Evolutionary conservation across 2,888 invertebrate species (phyloP), one percentile per base, ranked within the genome.

Genomic region (Andrena chrysosceles): DNA sequence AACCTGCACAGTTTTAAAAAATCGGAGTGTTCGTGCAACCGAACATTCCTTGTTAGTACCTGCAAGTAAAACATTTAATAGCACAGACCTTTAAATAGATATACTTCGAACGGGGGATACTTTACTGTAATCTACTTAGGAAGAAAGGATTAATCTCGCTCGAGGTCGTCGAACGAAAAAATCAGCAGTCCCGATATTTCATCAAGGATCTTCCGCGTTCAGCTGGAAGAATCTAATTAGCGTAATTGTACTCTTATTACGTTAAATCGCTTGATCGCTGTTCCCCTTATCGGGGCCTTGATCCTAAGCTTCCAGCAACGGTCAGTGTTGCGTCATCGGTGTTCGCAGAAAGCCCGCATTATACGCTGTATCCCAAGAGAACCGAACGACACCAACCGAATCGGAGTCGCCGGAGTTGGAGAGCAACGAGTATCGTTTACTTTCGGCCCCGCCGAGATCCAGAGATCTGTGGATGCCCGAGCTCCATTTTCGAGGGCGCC

Each of bases 161-260:
- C 3, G 31, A 56, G 26, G 23, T 31, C 31, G 7, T 3, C 35
- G 33, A 20, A 33, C 2, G 26, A 59, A 72, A 60, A 64, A 54
- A 1, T 20, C 26, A 16, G 60, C 23, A 77, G 64, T 69, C 49
- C 23, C 16, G 26, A 70, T 82, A 68, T 48, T 62, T 59, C 33
- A 29, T 71, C 81, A 67, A 69, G 69, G 62, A 60, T 66, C 66
- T 75, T 82, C 67, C 71, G 35, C 26, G 31, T 68, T 63, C 63
- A 23, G n/a, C 16, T 74, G n/a, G 26, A 33, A 66, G 52, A 76
- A 35, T 29, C 31, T 73, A 76, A 82, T 83, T 77, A 83, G 6
- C 69, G 72, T 77, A 74, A 76, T 69, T 76, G 35, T 54, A 73
- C 48, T 26, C 49, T 76, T 64, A 82, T 82, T 76, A 72, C 72